These are phyloP conservation scores for Triplophysa bombifrons DNA, from an alignment of 2,797 vertebrate genomes.

Conservation along the genomic window DNA sequence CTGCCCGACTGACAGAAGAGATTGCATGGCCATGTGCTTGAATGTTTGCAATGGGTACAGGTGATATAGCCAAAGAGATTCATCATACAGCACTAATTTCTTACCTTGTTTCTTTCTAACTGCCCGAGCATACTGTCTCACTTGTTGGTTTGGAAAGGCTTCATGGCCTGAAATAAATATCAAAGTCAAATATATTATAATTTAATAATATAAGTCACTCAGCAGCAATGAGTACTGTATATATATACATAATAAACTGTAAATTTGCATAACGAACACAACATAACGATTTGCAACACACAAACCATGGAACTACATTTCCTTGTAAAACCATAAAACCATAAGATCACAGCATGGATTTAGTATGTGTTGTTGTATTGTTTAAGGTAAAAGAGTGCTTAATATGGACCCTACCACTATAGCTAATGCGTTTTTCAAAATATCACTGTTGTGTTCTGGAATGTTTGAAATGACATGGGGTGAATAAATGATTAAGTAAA, in stretches of 20 bases:
- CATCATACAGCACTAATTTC: constrained; percentile 12
- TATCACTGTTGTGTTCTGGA: too few relatives aligned
- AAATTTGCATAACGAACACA: not conserved
- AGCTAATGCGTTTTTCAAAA: not conserved
- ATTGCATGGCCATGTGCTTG: not conserved
- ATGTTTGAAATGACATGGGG: too few relatives aligned
- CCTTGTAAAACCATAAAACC: not conserved
- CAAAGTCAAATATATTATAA: not conserved
- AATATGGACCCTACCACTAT: not conserved
- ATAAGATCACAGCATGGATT: not conserved
- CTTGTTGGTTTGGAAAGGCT: constrained; percentile 63
- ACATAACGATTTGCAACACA: not conserved
- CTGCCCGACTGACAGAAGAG: not conserved
- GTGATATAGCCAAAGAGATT: not conserved
- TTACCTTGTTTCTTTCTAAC: constrained; percentile 75
- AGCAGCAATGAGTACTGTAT: not conserved
- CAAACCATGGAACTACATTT: not conserved
- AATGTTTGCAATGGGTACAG: too few relatives aligned
- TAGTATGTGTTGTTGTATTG: not conserved
- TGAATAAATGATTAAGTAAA: too few relatives aligned
- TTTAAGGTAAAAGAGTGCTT: not conserved
- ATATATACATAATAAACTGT: too few relatives aligned
- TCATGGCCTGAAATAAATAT: constrained; percentile 63
- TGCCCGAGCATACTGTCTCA: constrained; percentile 77
- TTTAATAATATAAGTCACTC: not conserved